Base-by-base conservation (phyloP, 2,888 invertebrate genomes). In the Phymatocera aterrima region DNA sequence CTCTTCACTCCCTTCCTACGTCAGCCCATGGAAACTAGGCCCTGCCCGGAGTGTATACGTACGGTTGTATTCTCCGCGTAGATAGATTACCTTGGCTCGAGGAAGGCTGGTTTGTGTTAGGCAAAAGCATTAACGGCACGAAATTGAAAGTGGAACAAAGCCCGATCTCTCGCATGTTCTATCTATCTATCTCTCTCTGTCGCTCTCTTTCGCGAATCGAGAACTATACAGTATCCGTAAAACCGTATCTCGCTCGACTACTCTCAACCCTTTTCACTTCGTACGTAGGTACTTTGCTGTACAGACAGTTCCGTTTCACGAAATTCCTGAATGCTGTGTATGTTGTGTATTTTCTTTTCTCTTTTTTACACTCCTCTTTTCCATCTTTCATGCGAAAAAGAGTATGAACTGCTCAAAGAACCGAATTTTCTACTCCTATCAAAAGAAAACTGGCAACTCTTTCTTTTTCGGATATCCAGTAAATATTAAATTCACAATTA, bases 71-170 rank as follows among this genome's bases (percentile, higher is more conserved):
- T 75, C 57, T 40, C 37, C 24, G 28, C 75, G 40, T 57, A 48
- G 75, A 75, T 57, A 75, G 75, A 75, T 75, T 75, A 75, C 75
- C 57, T 75, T 57, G 75, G 75, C 75, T 72, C 51, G 51, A 4
- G 34, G 51, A 72, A 72, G 34, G 31, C 48, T 40, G 75, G 57
- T 75, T 57, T 75, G 31, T 40, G 75, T 43, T 24, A 24, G 46
- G 75, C 24, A 37, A 40, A 40, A 31, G 57, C 75, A 75, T 75
- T 75, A 75, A 43, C 75, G 75, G 75, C 40, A 57, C 57, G 75
- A 57, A 75, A 75, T 75, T 75, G 75, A 75, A 75, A 54, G 54
- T 75, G 57, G 75, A 75, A 75, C 75, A 75, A 75, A 75, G 75
- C 54, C 75, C 43, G 24, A 24, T 43, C 72, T 72, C 72, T 43